Evolutionary conservation across 2,113 vertebrate species (phyloP).

Genomic region (Hystrix cristata): DNA sequence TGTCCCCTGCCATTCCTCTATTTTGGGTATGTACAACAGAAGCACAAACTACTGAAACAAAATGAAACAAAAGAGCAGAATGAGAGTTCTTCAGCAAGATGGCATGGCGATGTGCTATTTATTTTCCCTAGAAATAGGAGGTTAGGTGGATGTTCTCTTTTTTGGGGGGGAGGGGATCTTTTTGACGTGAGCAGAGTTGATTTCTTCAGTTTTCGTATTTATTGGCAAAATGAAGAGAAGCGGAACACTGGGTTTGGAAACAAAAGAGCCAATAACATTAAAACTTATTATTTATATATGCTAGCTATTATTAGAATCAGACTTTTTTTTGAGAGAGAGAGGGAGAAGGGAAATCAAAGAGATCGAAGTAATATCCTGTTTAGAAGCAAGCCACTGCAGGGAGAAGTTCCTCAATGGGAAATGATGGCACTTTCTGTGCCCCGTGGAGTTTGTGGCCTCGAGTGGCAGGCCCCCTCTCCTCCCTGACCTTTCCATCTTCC

Average conservation of each 20-base stretch:
- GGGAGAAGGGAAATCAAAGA: conserved; percentile 80
- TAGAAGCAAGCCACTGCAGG: conserved; percentile 83
- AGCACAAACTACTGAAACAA: conserved; percentile 88
- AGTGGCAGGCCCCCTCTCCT: conserved; percentile 69
- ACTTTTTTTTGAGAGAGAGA: conserved; percentile 84
- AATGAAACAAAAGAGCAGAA: conserved; percentile 81
- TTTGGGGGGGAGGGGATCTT: conserved; percentile 36
- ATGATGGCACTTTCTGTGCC: conserved; percentile 84
- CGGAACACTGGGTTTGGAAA: conserved; percentile 85
- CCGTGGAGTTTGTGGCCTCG: conserved; percentile 76
- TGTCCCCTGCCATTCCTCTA: conserved; percentile 41
- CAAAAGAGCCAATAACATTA: conserved; percentile 84
- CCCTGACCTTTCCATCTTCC: conserved; percentile 69
- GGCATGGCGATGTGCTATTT: conserved; percentile 83
- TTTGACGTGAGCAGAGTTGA: conserved; percentile 87
- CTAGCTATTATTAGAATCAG: conserved; percentile 88
- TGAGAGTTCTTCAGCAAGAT: conserved; percentile 79
- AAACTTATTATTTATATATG: conserved; percentile 90
- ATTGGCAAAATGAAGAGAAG: conserved; percentile 81
- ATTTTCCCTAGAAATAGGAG: conserved; percentile 83
- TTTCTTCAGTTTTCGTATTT: conserved; percentile 89
- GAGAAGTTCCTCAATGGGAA: conserved; percentile 82
- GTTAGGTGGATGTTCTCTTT: conserved; percentile 62
- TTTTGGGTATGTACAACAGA: conserved; percentile 85
- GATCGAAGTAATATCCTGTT: conserved; percentile 84